Conservation (phyloP, 2,113 vertebrate species). For the Corynorhinus townsendii region DNA sequence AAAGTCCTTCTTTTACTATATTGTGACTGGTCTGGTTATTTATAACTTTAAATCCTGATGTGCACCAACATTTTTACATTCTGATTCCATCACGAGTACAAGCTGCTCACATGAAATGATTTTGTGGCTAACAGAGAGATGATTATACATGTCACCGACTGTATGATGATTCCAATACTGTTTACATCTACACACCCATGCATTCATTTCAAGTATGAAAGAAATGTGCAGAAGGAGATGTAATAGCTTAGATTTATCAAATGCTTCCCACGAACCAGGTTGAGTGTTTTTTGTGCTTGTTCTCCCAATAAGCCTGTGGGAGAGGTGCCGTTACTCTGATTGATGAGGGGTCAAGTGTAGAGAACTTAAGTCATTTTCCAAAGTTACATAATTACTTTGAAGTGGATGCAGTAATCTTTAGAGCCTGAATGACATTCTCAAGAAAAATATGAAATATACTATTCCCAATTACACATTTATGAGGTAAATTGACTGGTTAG, state of each 20-base stretch:
- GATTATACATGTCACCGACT: not conserved
- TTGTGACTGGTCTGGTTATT: conserved; percentile 85
- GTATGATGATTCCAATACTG: not conserved
- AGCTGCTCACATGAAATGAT: not conserved
- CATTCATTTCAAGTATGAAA: not conserved
- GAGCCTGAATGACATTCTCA: not conserved
- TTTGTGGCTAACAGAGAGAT: not conserved
- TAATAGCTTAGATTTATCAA: not conserved
- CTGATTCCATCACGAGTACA: not conserved
- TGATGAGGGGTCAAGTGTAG: not conserved
- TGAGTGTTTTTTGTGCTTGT: not conserved
- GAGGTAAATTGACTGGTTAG: not conserved
- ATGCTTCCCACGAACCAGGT: not conserved
- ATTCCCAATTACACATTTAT: not conserved
- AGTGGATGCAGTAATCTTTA: not conserved
- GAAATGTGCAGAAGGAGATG: not conserved
- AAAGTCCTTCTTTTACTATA: conserved; percentile 86
- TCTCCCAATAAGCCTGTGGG: not conserved
- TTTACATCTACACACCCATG: not conserved
- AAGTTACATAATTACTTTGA: not conserved
- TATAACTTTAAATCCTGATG: conserved; percentile 77
- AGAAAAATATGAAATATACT: not conserved
- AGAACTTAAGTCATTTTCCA: not conserved
- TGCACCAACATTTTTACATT: conserved; percentile 53
- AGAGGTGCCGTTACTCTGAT: not conserved